Percentiles rank a stretch among this genome's conserved stretches.
These are phyloP conservation scores for Clivina fossor DNA, from an alignment of 2,888 invertebrate species.

Conservation along the genomic window DNA sequence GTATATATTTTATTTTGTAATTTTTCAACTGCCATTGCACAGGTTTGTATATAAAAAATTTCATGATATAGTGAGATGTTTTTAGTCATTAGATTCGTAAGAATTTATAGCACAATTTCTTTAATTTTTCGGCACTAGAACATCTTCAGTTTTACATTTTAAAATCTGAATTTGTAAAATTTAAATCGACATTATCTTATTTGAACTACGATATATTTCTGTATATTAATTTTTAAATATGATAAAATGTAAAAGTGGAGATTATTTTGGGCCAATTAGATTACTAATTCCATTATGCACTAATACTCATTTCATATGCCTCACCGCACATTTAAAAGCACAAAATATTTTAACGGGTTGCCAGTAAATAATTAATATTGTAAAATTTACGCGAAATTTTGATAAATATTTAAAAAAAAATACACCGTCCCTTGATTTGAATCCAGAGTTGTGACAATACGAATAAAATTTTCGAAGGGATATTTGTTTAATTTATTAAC, in stretches of 20 bases:
- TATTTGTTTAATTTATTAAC: too few relatives aligned
- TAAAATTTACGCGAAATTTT: constrained; percentile 8
- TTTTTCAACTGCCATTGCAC: constrained; percentile 27
- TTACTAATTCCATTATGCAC: background rate
- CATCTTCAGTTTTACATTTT: too few relatives aligned
- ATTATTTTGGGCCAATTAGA: too few relatives aligned
- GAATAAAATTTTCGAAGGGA: constrained; percentile 5
- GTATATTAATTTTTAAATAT: background rate
- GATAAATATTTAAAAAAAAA: constrained; percentile 15
- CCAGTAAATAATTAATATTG: constrained; percentile 18
- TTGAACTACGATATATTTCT: too few relatives aligned
- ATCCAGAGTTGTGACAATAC: constrained; percentile 28
- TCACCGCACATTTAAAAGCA: background rate
- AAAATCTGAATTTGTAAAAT: too few relatives aligned
- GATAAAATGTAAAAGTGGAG: background rate
- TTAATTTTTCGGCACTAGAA: background rate
- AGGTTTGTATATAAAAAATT: constrained; percentile 32
- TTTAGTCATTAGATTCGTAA: constrained; percentile 27
- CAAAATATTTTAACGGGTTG: constrained; percentile 22
- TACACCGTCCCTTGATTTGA: constrained; percentile 29
- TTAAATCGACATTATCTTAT: too few relatives aligned
- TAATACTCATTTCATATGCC: constrained; percentile 7
- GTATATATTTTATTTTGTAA: constrained; percentile 28
- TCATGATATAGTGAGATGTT: constrained; percentile 33
- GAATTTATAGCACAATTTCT: constrained; percentile 21